A percentile compares a stretch with the other conserved stretches of the same genome.
Evolutionary conservation across 53 echinoderm and acorn worm species (phyloP).

Genomic region (Hippasteria phrygiana): DNA sequence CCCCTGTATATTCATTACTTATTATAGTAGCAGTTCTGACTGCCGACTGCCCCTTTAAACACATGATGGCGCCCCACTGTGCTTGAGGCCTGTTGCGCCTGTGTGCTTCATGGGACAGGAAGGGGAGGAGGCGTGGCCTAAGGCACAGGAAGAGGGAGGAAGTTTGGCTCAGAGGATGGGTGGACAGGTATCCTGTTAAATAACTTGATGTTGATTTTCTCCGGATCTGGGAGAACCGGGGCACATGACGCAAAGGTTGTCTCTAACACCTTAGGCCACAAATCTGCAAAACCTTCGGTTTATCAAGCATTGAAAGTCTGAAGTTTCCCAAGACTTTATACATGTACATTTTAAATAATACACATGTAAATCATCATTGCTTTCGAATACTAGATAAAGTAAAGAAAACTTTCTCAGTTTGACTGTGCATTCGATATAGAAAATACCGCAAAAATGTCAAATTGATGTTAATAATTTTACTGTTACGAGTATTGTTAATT

Average conservation of each 20-base stretch:
- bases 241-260: constrained; percentile 47
- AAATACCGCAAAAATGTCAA: too few relatives aligned
- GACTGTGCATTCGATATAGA: too few relatives aligned
- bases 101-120: constrained; percentile 62
- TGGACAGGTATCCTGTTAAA: constrained; percentile 51
- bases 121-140: constrained; percentile 49
- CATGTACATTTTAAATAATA: too few relatives aligned
- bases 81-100: constrained; percentile 31
- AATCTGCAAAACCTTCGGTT: constrained; percentile 15
- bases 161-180: constrained; percentile 52
- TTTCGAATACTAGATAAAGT: too few relatives aligned
- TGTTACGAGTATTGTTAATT: too few relatives aligned
- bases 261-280: not conserved
- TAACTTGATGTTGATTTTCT: constrained; percentile 39
- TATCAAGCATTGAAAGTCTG: too few relatives aligned
- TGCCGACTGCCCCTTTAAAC: not conserved
- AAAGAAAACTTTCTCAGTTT: too few relatives aligned
- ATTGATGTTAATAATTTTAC: too few relatives aligned
- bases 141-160: constrained; percentile 59
- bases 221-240: constrained; percentile 35
- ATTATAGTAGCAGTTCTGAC: not conserved
- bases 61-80: constrained; percentile 27
- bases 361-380: too few relatives aligned
- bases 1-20: too few relatives aligned
- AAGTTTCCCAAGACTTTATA: too few relatives aligned